phyloP scores from a whole-genome alignment of 2,113 vertebrate genomes.

The Zapornia atra region DNA sequence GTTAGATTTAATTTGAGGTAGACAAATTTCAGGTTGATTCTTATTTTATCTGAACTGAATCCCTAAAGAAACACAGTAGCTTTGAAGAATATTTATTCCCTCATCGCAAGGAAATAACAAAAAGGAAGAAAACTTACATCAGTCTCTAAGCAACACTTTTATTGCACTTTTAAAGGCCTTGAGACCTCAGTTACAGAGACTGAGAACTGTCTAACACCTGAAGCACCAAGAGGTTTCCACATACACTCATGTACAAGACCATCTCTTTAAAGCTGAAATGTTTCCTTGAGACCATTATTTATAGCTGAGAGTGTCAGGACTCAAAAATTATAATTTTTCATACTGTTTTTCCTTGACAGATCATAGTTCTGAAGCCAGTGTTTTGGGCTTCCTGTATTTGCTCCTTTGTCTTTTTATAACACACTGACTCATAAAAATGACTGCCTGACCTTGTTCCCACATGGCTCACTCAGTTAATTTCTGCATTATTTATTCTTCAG shows the following conservation, averaged over 20 bases:
- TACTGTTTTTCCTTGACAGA: background rate
- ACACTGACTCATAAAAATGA: background rate
- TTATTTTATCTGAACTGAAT: background rate
- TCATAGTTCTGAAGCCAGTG: background rate
- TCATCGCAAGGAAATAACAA: background rate
- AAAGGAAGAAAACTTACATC: background rate
- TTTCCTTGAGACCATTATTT: background rate
- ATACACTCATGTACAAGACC: background rate
- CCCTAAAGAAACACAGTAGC: background rate
- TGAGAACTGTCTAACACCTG: background rate
- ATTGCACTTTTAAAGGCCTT: background rate
- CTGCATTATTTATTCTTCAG: background rate
- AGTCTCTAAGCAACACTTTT: background rate
- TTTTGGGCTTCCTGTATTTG: background rate
- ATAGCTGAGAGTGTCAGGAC: background rate
- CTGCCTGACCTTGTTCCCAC: background rate
- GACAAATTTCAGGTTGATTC: background rate
- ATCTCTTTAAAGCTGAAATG: background rate
- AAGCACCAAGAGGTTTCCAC: background rate
- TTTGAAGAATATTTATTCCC: background rate
- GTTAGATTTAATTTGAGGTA: background rate
- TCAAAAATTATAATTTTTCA: background rate
- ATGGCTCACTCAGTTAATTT: background rate
- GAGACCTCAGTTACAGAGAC: background rate
- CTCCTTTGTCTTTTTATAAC: background rate